Base-by-base conservation (phyloP, 2,888 invertebrate species). In the Drosophila meridiana region DNA sequence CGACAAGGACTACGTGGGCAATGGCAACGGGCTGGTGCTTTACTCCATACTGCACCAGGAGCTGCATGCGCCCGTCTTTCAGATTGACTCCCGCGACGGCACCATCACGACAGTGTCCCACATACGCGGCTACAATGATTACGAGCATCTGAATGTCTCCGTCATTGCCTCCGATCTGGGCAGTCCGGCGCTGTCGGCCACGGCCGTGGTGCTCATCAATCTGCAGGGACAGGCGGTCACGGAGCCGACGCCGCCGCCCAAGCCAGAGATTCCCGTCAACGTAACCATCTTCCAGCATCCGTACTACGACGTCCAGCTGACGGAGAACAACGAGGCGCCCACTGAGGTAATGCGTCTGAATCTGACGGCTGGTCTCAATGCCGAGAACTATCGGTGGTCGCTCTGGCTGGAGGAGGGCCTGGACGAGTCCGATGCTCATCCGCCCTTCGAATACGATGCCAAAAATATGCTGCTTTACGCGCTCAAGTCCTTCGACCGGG, bases 1-100 rank as follows among this genome's bases (percentile, higher is more conserved):
- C 77, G 98, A 98, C 92, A 95, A 96, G 14, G 98, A 98, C 91
- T 97, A 97, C 81, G 93, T 95, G 50, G 96, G 97, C 2, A 97
- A 97, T 89, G 97, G 97, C n/a, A 98, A 98, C 89, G 97, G 97
- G 0, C 93, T 97, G 50, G 95, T 98, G 3, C 93, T 97, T 0
- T 98, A 96, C 80, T 96, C 96, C 81, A 94, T 97, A 52, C 95
- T 95, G 0, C 95, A 96, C 71, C 94, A 94, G 74, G 95, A 95
- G 74, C 94, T 95, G 85, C 92, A 92, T 57, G 94, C 95, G 45
- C 93, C 95, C 0, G 92, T 96, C 50, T 97, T 98, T 90, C 94
- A 96, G 28, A 96, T 98, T 59, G 97, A 98, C 91, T 97, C 97
- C 0, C 96, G 97, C 86, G 97, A 97, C 88, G 98, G 98, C 11